Evolutionary conservation across 2,113 vertebrate species (phyloP).

Genomic region (Sander vitreus): DNA sequence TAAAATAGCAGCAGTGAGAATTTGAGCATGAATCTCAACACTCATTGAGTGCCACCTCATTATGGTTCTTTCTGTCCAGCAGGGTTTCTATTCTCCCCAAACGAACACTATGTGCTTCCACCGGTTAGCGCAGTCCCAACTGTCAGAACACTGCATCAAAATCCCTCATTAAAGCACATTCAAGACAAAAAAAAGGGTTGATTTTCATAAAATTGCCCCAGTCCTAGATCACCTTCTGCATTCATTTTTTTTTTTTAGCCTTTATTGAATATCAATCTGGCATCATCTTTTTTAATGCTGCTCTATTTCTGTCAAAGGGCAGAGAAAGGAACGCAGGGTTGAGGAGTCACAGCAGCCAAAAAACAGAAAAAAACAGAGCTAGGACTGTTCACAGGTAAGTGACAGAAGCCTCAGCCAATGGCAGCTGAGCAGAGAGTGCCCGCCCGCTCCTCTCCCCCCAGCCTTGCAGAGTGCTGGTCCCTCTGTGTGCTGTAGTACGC

Average conservation of each 20-base stretch:
- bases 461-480: constrained; percentile 71
- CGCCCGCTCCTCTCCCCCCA: constrained; percentile 39
- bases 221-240: constrained; percentile 21
- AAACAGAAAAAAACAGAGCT: constrained; percentile 61
- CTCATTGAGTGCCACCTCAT: constrained; percentile 26
- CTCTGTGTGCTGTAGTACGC: constrained; percentile 71
- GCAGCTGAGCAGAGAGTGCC: constrained; percentile 39
- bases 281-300: constrained; percentile 51
- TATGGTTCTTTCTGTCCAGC: background rate
- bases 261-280: constrained; percentile 46
- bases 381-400: constrained; percentile 65
- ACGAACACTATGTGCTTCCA: constrained; percentile 6
- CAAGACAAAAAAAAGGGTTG: constrained; percentile 1
- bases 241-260: constrained; percentile 44
- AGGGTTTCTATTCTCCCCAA: constrained; percentile 4
- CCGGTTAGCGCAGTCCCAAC: background rate
- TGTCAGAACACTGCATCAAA: constrained; percentile 30
- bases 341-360: constrained; percentile 38
- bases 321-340: constrained; percentile 28
- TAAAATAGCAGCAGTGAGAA: constrained; percentile 38
- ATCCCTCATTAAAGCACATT: constrained; percentile 28
- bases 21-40: constrained; percentile 16
- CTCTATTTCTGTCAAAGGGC: constrained; percentile 57
- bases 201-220: constrained; percentile 17
- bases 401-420: constrained; percentile 74